Base-by-base conservation (phyloP, 2,888 invertebrate species). In the Nemotelus nigrinus region DNA sequence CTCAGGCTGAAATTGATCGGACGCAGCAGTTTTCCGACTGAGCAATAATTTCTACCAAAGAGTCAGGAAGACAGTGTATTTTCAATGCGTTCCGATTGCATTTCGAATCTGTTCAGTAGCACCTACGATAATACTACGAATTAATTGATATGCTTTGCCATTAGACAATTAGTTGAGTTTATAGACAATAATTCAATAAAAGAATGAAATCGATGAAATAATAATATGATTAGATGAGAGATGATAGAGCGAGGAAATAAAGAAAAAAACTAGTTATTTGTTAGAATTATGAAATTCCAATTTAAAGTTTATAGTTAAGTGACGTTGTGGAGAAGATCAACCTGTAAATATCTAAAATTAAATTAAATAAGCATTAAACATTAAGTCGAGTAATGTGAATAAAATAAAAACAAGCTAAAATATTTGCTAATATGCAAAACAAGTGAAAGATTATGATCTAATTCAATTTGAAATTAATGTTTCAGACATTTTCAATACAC, bases 151-250 rank as follows among this genome's bases (percentile, higher is more conserved):
- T 63, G n/a, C 44, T 65, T 50, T 50, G 25, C 47, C 50, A 25
- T 53, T 50, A 47, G 67, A 45, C 3, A 50, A 74, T 65, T 50
- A 76, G 71, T 79, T 79, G 63, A 79, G 76, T 79, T 79, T 57
- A 67, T 79, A 79, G 79, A 79, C 79, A 79, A 79, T 79, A 79
- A 79, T 60, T 75, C 25, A 25, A 25, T 25, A 25, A 25, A 25
- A 25, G 25, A 74, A 43, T 8, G 25, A 63, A 76, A 76, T 71
- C 25, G 25, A 25, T 25, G 25, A 25, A 25, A 25, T 25, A 25
- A 25, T 25, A 25, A 25, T 25, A 25, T 25, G 25, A 25, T 25
- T 25, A 25, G 25, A 25, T 25, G 25, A 25, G 25, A 25, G 25
- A 65, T 60, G 48, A 68, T 39, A 71, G 47, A 25, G 25, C 25